A percentile compares a stretch with the other conserved stretches of the same genome.
phyloP scores from a whole-genome alignment of 2,888 invertebrate genomes.

The Prenolepis imparis region DNA sequence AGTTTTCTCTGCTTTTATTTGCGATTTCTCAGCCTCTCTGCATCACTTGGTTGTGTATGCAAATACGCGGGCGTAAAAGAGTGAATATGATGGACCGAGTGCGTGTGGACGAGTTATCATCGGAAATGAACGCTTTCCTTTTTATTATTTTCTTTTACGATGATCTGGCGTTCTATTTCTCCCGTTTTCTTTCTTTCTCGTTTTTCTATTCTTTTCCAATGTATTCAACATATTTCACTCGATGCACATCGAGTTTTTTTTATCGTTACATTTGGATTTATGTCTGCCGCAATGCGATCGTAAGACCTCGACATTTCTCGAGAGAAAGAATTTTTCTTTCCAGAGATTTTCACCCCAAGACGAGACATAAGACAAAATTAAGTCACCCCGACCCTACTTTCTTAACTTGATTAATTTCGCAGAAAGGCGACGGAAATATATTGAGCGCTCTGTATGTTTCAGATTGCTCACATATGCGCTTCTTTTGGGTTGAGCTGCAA shows the following conservation, averaged over 20 bases:
- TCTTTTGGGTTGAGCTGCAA: background rate
- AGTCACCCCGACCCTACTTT: slow-evolving; percentile 14
- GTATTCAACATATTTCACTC: slow-evolving; percentile 11
- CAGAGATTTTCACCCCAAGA: background rate
- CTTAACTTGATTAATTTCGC: slow-evolving; percentile 12
- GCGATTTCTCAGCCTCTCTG: slow-evolving; percentile 16
- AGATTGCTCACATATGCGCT: background rate
- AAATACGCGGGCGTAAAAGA: slow-evolving; percentile 53
- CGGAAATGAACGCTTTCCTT: slow-evolving; percentile 26
- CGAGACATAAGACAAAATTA: slow-evolving; percentile 18
- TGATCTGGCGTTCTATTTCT: slow-evolving; percentile 1
- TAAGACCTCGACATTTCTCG: slow-evolving; percentile 35
- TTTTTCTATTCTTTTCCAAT: slow-evolving; percentile 1
- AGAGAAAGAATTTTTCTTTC: slow-evolving; percentile 12
- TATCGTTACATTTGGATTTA: slow-evolving; percentile 55
- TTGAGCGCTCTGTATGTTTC: background rate
- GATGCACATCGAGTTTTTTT: slow-evolving; percentile 36
- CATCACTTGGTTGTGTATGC: slow-evolving; percentile 42
- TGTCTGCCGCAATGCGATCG: slow-evolving; percentile 50
- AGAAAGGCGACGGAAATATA: background rate
- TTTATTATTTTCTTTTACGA: slow-evolving; percentile 43
- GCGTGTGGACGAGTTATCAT: slow-evolving; percentile 53
- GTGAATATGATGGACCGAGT: slow-evolving; percentile 64
- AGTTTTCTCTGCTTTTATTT: slow-evolving; percentile 17
- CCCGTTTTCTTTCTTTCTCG: background rate